Conservation (phyloP, 1,140 invertebrate genomes). For the Trypoxylus dichotomus region DNA sequence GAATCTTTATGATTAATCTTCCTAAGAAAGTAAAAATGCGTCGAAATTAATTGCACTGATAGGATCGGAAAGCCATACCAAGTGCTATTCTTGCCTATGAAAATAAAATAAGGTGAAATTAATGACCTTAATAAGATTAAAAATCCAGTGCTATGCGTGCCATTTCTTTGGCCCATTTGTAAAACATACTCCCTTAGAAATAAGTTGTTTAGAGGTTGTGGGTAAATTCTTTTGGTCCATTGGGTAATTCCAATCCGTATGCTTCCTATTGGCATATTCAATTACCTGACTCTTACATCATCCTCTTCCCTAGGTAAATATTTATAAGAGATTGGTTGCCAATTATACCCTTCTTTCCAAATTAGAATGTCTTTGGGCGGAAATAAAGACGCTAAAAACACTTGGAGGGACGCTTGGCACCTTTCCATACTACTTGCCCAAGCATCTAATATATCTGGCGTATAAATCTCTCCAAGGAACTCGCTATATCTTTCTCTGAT, state of each 20-base stretch:
- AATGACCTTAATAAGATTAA: no score
- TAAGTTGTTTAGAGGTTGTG: neutral
- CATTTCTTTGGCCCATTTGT: neutral
- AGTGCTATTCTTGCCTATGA: neutral
- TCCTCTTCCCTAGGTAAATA: no score
- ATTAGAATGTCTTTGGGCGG: conserved; percentile 45
- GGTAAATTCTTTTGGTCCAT: neutral
- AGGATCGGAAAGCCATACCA: neutral
- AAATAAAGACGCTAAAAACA: conserved; percentile 51
- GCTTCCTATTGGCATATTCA: neutral
- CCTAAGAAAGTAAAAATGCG: neutral
- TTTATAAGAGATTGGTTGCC: conserved; percentile 51
- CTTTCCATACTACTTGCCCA: conserved; percentile 61
- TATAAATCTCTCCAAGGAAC: conserved; percentile 55
- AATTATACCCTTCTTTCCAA: conserved; percentile 47
- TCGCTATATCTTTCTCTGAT: conserved; percentile 52
- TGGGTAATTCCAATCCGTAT: neutral
- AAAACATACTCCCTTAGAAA: neutral
- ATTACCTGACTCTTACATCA: no score
- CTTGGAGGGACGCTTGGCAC: conserved; percentile 57
- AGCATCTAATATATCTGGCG: conserved; percentile 53
- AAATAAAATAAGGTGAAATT: no score
- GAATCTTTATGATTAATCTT: neutral
- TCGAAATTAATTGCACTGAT: neutral
- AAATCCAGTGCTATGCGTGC: no score